Base-by-base conservation (phyloP, 92 coral and sea anemone genomes). In the Palythoa heliodiscus region DNA sequence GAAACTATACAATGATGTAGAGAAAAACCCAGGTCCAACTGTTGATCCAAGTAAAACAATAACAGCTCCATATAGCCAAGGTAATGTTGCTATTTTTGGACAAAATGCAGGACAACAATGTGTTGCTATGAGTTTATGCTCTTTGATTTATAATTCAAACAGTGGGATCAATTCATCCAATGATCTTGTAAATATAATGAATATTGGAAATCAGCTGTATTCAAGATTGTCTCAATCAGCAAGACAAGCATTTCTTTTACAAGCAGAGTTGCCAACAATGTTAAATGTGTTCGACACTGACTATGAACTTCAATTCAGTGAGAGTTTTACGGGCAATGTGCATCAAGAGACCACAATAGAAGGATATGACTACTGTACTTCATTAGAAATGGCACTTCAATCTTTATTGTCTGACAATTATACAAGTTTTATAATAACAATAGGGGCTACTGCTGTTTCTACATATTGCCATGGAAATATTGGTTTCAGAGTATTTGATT, bases 341-440 rank as follows among this genome's bases (percentile, higher is more conserved):
- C 43, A 67, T 88, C 86, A 82, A 87, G 83, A 91, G 38, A 77
- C 15, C 76, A 48, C 71, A 71, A 91, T 91, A 71, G 91, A 84
- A 73, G 91, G 84, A 50, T 91, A 83, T 88, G 76, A 69, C 37
- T 82, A 91, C 87, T 84, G 91, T 68, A 87, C 88, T 54, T 87
- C 91, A 63, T 87, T 91, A 61, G 84, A 91, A 74, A 79, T 12
- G 69, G 91, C 93, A 71, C 86, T 90, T 82, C 82, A 83, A 71
- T 83, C 82, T 23, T 73, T 87, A 43, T 38, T 91, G 81, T 81
- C 78, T 66, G 83, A 91, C 48, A 74, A 86, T 75, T 87, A 73
- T 76, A 68, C 85, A 61, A 73, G 77, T 47, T 86, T 86, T 86
- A 63, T 89, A 43, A 84, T 89, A 85, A 89, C 88, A 77, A 77